Evolutionary conservation across 2,113 vertebrate species (phyloP).

Genomic region (Fregata magnificens): DNA sequence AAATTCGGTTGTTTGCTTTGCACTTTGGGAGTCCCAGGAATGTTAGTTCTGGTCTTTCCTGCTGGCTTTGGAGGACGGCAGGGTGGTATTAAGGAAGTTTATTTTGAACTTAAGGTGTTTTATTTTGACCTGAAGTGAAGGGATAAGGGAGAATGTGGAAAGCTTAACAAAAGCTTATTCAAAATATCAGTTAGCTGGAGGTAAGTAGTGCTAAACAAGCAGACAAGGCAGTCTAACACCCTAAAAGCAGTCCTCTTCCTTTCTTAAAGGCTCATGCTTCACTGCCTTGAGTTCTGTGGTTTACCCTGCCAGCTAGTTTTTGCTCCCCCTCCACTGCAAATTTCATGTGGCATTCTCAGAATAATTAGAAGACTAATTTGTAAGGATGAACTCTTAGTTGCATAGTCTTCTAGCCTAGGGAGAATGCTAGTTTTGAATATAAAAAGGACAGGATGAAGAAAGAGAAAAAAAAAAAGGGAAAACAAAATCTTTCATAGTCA

Average conservation of each 20-base stretch:
- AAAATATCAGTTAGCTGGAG: neutral
- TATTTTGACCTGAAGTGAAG: neutral
- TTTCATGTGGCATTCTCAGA: neutral
- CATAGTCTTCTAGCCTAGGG: neutral
- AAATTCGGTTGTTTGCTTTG: neutral
- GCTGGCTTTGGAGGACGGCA: neutral
- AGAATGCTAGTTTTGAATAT: neutral
- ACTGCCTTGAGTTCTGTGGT: neutral
- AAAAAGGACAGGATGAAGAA: neutral
- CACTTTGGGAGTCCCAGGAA: neutral
- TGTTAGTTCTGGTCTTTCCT: neutral
- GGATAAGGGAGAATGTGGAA: neutral
- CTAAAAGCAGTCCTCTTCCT: neutral
- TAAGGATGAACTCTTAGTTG: neutral
- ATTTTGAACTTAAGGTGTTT: neutral
- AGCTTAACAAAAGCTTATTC: neutral
- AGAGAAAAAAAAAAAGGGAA: neutral
- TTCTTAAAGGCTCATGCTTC: neutral
- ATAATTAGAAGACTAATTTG: neutral
- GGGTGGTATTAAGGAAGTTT: neutral
- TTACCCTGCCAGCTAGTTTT: neutral
- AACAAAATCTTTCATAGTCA: accelerated
- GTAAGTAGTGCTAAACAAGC: neutral
- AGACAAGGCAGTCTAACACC: too few species aligned
- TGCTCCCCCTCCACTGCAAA: neutral